These are phyloP conservation scores for Coelogynopora nodosa DNA, from an alignment of 2,888 invertebrate genomes.

Conservation along the genomic window DNA sequence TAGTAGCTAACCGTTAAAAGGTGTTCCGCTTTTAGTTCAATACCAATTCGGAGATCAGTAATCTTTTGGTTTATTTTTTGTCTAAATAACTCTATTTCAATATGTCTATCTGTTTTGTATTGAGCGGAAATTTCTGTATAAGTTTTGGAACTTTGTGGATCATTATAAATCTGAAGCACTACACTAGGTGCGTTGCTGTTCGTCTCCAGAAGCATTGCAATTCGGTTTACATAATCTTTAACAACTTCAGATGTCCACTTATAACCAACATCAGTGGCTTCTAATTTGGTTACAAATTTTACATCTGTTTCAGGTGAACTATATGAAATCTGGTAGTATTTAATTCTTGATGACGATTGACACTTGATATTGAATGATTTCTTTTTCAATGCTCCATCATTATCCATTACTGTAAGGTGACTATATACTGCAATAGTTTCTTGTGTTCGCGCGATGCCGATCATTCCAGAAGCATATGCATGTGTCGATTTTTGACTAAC, in stretches of 20 bases:
- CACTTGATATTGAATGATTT: not conserved
- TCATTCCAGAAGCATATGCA: not conserved
- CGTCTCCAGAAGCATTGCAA: not conserved
- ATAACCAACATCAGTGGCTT: not conserved
- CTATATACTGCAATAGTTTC: not conserved
- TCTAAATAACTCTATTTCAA: not conserved
- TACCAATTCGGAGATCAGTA: not conserved
- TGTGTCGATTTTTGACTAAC: not conserved
- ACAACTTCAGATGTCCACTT: not conserved
- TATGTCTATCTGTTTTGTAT: not conserved
- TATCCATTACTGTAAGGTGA: not conserved
- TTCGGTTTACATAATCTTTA: not conserved
- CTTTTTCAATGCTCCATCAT: not conserved
- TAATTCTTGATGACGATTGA: not conserved
- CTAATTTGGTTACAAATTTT: not conserved
- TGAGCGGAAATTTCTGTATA: not conserved
- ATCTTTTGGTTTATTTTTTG: not conserved
- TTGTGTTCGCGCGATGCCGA: not conserved
- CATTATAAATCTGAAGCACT: not conserved
- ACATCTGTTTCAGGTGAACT: not conserved
- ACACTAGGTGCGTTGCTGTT: not conserved
- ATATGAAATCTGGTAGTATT: not conserved
- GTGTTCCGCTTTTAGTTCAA: conserved; percentile 31
- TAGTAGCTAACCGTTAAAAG: not conserved
- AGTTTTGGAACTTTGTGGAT: not conserved